phyloP scores from a whole-genome alignment of 2,888 invertebrate genomes.

The Pandemis cinnamomeana region DNA sequence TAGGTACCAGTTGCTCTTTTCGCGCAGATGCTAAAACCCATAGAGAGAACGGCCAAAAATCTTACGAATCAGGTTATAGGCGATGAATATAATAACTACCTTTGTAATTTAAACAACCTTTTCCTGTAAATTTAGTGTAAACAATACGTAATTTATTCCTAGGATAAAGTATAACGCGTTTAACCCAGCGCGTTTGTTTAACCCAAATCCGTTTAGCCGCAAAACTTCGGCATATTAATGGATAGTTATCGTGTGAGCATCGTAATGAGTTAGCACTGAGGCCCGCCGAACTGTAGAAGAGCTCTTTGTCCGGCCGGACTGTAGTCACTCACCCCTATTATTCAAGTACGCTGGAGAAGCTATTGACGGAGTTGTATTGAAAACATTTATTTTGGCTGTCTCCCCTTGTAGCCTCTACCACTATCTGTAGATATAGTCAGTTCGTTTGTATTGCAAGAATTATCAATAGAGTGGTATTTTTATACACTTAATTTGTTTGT shows the following conservation, averaged over 20 bases:
- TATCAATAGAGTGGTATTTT: too few relatives aligned
- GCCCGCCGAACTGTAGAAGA: neutral
- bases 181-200: neutral
- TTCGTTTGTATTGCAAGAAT: too few relatives aligned
- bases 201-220: neutral
- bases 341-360: neutral
- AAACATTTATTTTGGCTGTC: neutral
- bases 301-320: neutral
- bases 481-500: too few relatives aligned
- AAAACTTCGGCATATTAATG: neutral
- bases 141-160: neutral
- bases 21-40: too few relatives aligned
- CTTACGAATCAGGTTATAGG: too few relatives aligned
- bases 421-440: too few relatives aligned
- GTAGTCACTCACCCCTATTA: neutral
- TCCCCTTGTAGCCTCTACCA: too few relatives aligned
- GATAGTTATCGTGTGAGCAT: neutral
- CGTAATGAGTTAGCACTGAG: neutral
- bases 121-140: neutral
- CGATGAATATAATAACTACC: too few relatives aligned
- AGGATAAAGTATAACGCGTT: neutral
- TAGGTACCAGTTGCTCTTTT: too few relatives aligned
- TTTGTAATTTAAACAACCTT: too few relatives aligned
- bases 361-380: neutral
- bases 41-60: too few relatives aligned